Percentiles rank a stretch among this genome's conserved stretches.
Conservation (phyloP, 2,888 invertebrate genomes). For the Aspidiotus destructor region DNA sequence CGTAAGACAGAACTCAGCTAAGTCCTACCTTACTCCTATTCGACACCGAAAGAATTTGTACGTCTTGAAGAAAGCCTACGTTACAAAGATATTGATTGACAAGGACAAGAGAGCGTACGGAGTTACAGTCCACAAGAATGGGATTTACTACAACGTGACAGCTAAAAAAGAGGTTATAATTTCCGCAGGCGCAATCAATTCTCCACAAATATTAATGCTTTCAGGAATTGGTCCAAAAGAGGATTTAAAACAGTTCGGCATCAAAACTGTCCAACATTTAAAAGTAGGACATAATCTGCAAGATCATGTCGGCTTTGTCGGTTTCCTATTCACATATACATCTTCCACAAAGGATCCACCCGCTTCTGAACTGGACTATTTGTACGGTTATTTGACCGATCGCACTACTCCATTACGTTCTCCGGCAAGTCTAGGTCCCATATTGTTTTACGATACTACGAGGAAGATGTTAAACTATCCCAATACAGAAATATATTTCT, state of each 20-base stretch:
- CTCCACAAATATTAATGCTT: constrained; percentile 21
- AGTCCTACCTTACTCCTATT: constrained; percentile 44
- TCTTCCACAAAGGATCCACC: background rate
- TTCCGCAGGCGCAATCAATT: constrained; percentile 23
- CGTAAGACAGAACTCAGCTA: constrained; percentile 43
- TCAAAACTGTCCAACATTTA: constrained; percentile 8
- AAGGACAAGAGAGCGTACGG: constrained; percentile 21
- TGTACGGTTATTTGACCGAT: constrained; percentile 10
- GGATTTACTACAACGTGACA: background rate
- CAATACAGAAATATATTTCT: constrained; percentile 7
- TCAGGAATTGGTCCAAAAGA: constrained; percentile 15
- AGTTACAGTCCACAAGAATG: background rate
- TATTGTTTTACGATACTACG: constrained; percentile 16
- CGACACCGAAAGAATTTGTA: constrained; percentile 50
- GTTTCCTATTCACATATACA: background rate
- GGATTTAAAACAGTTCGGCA: constrained; percentile 5
- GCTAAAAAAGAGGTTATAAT: constrained; percentile 14
- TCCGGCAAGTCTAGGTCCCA: background rate
- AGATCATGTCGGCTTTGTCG: constrained; percentile 22
- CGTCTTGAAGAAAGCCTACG: constrained; percentile 50
- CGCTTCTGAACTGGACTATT: constrained; percentile 8
- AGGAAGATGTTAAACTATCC: background rate
- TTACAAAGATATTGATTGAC: constrained; percentile 43
- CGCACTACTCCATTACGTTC: background rate
- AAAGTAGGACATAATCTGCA: constrained; percentile 24